phyloP scores from a whole-genome alignment of 2,888 invertebrate genomes.

The Catocala nupta region DNA sequence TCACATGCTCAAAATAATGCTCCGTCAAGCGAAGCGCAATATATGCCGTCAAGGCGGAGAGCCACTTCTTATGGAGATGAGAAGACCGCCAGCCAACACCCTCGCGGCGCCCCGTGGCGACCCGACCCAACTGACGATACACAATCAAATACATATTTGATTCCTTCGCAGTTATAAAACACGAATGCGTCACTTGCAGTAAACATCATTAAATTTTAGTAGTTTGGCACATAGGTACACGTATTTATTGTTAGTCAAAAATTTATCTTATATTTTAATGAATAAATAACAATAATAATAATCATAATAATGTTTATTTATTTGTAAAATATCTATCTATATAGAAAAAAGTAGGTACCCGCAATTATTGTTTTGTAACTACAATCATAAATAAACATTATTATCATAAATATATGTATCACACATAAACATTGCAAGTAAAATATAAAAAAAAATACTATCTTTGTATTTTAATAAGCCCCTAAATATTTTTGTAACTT shows the following conservation, averaged over 20 bases:
- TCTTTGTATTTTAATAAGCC: too few species aligned
- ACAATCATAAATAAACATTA: too few species aligned
- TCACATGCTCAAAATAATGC: conserved; percentile 82
- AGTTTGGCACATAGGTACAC: background rate
- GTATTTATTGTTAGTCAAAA: background rate
- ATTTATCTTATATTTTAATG: background rate
- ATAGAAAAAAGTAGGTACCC: too few species aligned
- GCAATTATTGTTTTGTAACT: too few species aligned
- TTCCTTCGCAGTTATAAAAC: conserved; percentile 58
- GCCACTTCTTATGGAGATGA: conserved; percentile 71
- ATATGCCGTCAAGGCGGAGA: conserved; percentile 57
- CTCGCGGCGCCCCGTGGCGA: conserved; percentile 68
- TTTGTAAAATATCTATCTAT: too few species aligned
- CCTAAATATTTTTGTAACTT: too few species aligned
- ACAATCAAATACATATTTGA: conserved; percentile 66
- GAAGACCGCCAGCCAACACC: conserved; percentile 68
- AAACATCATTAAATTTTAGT: conserved; percentile 27
- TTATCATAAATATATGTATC: too few species aligned
- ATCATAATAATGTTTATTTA: too few species aligned
- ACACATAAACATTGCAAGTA: too few species aligned
- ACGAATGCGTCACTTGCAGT: conserved; percentile 29
- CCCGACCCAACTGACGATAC: conserved; percentile 63
- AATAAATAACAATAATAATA: too few species aligned
- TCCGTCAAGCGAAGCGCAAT: conserved; percentile 67
- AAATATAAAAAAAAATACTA: too few species aligned